These are phyloP conservation scores for Cebidichthys violaceus DNA, from an alignment of 2,113 vertebrate genomes.

Conservation along the genomic window DNA sequence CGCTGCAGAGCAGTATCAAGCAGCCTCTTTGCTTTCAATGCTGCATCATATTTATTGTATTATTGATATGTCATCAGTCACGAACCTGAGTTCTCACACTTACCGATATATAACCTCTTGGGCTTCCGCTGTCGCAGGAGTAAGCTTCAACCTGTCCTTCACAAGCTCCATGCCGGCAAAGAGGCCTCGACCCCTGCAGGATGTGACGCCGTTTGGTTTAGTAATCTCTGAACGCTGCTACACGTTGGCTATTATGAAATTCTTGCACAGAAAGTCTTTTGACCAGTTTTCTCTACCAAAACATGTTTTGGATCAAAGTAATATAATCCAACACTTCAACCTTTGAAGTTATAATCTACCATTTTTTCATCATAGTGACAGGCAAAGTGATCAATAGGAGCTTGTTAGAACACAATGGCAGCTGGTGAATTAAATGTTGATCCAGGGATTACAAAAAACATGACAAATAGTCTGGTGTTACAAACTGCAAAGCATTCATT, in stretches of 20 bases:
- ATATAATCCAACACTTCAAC: background rate
- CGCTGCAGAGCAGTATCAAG: too few species aligned
- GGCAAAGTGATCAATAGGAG: background rate
- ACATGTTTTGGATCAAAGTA: background rate
- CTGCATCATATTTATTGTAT: background rate
- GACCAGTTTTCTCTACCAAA: background rate
- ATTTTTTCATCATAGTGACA: background rate
- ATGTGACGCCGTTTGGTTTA: slow-evolving; percentile 20
- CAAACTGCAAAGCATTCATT: background rate
- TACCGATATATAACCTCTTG: slow-evolving; percentile 94
- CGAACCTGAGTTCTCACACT: slow-evolving; percentile 23
- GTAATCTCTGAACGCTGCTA: background rate
- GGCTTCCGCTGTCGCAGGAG: slow-evolving; percentile 94
- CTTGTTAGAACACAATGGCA: background rate
- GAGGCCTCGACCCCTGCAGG: slow-evolving; percentile 89
- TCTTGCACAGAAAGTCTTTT: background rate
- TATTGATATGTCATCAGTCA: background rate
- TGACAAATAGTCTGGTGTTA: background rate
- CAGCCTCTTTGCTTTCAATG: background rate
- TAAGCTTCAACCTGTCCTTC: slow-evolving; percentile 87
- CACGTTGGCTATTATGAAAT: background rate
- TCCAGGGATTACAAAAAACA: background rate
- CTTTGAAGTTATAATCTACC: background rate
- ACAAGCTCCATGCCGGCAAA: slow-evolving; percentile 95
- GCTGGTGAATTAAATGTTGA: background rate